Conservation (phyloP, 2,888 invertebrate species). For the Habroteleia sp. region DNA sequence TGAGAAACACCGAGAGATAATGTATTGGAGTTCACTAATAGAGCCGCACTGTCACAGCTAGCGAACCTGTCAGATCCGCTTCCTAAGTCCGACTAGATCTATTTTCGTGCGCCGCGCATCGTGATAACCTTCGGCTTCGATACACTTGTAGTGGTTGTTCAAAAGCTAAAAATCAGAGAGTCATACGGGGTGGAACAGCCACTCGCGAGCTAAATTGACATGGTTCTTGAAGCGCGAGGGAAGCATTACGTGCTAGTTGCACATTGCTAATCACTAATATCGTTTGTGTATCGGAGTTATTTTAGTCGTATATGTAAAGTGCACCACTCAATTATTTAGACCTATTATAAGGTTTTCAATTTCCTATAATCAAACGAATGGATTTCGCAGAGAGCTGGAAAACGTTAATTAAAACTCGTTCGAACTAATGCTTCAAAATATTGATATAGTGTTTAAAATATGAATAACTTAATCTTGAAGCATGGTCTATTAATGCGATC, state of each 20-base stretch:
- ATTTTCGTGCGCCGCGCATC: conserved; percentile 70
- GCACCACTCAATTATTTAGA: background rate
- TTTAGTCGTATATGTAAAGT: too few relatives aligned
- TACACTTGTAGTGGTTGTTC: conserved; percentile 54
- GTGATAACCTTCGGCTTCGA: conserved; percentile 66
- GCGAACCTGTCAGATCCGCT: conserved; percentile 67
- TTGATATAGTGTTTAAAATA: too few relatives aligned
- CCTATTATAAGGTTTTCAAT: conserved; percentile 1
- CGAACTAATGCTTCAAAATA: too few relatives aligned
- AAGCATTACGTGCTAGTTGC: too few relatives aligned
- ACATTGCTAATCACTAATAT: too few relatives aligned
- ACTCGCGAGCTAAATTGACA: conserved; percentile 7
- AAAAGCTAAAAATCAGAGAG: conserved; percentile 46
- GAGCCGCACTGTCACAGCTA: conserved; percentile 26
- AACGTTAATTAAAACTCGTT: too few relatives aligned
- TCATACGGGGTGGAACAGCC: conserved; percentile 28
- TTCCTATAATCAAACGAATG: background rate
- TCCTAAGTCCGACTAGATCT: conserved; percentile 69
- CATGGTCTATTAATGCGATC: too few relatives aligned
- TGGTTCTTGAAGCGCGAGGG: too few relatives aligned
- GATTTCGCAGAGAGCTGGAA: too few relatives aligned
- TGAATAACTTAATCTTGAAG: too few relatives aligned
- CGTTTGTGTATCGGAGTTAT: too few relatives aligned
- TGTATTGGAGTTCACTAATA: conserved; percentile 20
- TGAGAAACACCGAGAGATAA: conserved; percentile 9